These are phyloP conservation scores for Paralichthys olivaceus DNA, from an alignment of 2,113 vertebrate species.

Conservation along the genomic window DNA sequence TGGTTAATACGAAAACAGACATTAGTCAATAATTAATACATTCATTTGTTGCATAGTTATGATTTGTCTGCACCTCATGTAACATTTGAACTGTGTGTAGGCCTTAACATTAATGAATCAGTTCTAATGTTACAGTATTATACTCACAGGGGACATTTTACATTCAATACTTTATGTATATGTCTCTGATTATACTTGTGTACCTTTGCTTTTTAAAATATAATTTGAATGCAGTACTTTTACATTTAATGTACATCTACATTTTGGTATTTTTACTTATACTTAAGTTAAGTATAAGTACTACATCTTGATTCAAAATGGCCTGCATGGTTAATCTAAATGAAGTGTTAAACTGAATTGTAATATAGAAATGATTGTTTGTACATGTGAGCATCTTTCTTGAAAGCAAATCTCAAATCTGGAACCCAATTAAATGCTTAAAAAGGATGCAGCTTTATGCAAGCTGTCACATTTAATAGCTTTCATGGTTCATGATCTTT, in stretches of 20 bases:
- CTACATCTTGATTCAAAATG: background rate
- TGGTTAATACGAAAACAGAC: background rate
- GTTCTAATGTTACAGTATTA: too few relatives aligned
- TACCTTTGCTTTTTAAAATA: background rate
- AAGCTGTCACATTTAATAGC: slow-evolving; percentile 4
- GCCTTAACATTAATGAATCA: too few relatives aligned
- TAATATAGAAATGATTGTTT: background rate
- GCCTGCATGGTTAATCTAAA: background rate
- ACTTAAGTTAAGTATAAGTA: background rate
- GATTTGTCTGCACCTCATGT: too few relatives aligned
- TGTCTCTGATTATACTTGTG: too few relatives aligned
- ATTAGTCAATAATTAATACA: too few relatives aligned
- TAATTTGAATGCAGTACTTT: background rate
- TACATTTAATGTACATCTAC: background rate
- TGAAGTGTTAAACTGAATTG: background rate
- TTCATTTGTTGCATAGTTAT: too few relatives aligned
- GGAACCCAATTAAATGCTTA: background rate
- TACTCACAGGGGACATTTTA: too few relatives aligned
- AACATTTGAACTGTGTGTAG: too few relatives aligned
- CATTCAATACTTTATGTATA: too few relatives aligned
- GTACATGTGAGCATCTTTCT: background rate
- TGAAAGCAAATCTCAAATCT: background rate
- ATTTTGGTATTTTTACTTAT: background rate
- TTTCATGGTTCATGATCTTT: slow-evolving; percentile 14
- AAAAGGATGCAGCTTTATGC: background rate